phyloP scores from a whole-genome alignment of 2,113 vertebrate species.

The Crotophaga sulcirostris region DNA sequence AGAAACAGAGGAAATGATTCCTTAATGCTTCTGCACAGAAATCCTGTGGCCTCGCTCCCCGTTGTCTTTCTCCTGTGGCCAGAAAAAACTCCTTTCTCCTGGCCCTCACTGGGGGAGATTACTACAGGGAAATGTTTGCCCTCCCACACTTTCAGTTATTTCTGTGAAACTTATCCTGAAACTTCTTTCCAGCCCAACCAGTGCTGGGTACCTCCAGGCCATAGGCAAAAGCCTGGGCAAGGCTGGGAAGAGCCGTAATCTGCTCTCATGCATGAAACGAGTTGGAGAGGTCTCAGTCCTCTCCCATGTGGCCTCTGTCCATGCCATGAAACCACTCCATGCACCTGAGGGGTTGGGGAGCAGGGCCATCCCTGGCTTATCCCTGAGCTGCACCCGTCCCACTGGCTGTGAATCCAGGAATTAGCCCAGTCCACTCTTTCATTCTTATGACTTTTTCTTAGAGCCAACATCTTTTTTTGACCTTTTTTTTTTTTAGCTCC shows the following conservation, averaged over 20 bases:
- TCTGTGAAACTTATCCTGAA: background rate
- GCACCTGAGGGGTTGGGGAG: background rate
- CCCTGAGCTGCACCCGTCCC: accelerated
- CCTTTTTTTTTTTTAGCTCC: background rate
- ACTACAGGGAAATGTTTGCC: background rate
- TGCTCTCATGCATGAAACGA: background rate
- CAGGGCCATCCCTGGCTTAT: background rate
- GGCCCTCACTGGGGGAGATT: background rate
- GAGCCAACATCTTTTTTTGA: background rate
- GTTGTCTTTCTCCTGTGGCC: background rate
- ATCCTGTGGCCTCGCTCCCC: background rate
- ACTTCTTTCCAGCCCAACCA: background rate
- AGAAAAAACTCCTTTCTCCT: background rate
- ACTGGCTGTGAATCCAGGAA: background rate
- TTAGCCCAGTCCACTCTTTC: background rate
- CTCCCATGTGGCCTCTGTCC: accelerated
- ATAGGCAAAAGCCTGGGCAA: accelerated
- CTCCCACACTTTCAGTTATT: background rate
- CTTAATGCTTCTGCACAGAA: background rate
- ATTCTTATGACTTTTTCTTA: background rate
- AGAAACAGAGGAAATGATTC: conserved; percentile 15
- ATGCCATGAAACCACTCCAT: accelerated
- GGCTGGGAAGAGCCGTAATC: background rate
- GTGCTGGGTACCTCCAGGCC: background rate
- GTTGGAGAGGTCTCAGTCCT: background rate